These are phyloP conservation scores for Amyelois transitella DNA, from an alignment of 1,140 invertebrate genomes.

Conservation along the genomic window DNA sequence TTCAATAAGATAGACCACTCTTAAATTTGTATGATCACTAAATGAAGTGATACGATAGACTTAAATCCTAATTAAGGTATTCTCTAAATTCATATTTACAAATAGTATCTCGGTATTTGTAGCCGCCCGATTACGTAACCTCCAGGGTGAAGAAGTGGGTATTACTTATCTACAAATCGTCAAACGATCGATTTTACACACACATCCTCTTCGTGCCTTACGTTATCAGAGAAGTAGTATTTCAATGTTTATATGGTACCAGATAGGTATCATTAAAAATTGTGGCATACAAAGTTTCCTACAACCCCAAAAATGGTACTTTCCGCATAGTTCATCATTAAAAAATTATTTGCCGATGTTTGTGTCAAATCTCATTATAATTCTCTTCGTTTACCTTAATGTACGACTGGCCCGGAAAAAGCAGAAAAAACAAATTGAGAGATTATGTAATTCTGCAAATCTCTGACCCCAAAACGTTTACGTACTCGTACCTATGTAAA, in stretches of 20 bases:
- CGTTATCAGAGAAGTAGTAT: too few species aligned
- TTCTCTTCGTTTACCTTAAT: not conserved
- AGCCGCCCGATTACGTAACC: not conserved
- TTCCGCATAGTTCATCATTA: too few species aligned
- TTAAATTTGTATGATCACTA: not conserved
- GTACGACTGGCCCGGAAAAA: not conserved
- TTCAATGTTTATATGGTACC: too few species aligned
- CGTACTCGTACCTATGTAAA: not conserved
- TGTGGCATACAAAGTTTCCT: too few species aligned
- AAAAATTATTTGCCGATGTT: too few species aligned
- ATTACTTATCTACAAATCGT: not conserved
- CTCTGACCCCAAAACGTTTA: not conserved
- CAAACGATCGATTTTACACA: not conserved
- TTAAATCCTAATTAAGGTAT: not conserved
- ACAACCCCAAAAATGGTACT: too few species aligned
- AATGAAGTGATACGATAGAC: not conserved
- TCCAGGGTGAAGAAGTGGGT: not conserved
- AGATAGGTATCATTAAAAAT: too few species aligned
- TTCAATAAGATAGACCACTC: too few species aligned
- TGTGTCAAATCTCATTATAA: not conserved
- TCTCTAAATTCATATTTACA: not conserved
- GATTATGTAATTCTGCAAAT: slow-evolving; percentile 10
- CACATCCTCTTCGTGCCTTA: not conserved
- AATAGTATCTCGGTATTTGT: not conserved
- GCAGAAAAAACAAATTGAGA: not conserved